These are phyloP conservation scores for Achlya flavicornis DNA, from an alignment of 2,888 invertebrate species.

Conservation along the genomic window DNA sequence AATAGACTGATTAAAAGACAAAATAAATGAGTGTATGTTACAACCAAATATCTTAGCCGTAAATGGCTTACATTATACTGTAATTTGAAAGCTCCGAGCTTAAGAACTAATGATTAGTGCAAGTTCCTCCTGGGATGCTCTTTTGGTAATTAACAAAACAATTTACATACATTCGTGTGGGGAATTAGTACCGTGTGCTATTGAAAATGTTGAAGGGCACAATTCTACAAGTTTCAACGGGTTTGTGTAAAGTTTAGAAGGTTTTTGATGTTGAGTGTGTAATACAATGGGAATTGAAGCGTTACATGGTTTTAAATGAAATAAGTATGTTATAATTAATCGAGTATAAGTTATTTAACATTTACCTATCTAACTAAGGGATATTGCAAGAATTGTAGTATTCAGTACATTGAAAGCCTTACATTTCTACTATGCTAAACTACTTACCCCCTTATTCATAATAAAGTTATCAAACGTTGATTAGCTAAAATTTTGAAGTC, in stretches of 20 bases:
- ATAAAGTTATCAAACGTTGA: too few relatives aligned
- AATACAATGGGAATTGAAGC: neutral
- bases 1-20: neutral
- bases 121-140: neutral
- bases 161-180: conserved; percentile 49
- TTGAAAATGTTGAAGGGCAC: neutral
- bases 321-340: neutral
- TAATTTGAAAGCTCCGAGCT: conserved; percentile 3
- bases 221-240: conserved; percentile 1
- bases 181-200: neutral
- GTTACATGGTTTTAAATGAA: neutral
- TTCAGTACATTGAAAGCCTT: too few relatives aligned
- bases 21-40: neutral
- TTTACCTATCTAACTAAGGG: too few relatives aligned
- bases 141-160: conserved; percentile 43
- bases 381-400: too few relatives aligned
- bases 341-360: neutral
- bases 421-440: too few relatives aligned
- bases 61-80: neutral
- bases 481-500: too few relatives aligned
- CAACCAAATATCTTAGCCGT: neutral
- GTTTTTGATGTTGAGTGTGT: conserved; percentile 1
- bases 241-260: neutral
- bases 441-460: too few relatives aligned
- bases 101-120: neutral